Conservation (phyloP, 2,888 invertebrate species). For the Mechanitis mazaeus region DNA sequence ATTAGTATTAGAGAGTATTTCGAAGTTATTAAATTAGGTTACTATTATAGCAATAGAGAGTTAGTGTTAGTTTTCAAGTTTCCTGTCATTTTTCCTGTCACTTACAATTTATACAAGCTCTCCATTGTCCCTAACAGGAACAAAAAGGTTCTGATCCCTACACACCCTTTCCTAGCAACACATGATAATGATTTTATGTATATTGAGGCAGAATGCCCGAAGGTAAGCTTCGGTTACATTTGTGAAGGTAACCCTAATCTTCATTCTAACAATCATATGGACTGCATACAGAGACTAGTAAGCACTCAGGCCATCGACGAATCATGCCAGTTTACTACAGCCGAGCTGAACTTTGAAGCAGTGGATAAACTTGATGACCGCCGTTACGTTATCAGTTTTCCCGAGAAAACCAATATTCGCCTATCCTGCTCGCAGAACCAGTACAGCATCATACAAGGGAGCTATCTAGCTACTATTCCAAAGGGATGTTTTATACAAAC, state of each 20-base stretch:
- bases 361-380: too few species aligned
- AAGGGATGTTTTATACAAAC: too few species aligned
- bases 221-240: conserved; percentile 25
- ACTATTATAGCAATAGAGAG: background rate
- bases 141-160: conserved; percentile 24
- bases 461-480: too few species aligned
- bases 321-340: too few species aligned
- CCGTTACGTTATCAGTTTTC: too few species aligned
- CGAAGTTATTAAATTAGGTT: background rate
- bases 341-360: too few species aligned
- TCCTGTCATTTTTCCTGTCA: background rate
- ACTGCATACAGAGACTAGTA: too few species aligned
- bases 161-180: conserved; percentile 30
- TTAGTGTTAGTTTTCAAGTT: background rate
- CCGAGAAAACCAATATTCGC: too few species aligned
- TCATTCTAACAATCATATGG: too few species aligned
- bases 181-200: conserved; percentile 25
- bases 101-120: background rate
- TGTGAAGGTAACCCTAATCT: conserved; percentile 12
- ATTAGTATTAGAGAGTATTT: conserved; percentile 4
- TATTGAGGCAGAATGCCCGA: conserved; percentile 34
- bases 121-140: conserved; percentile 20
- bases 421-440: too few species aligned
- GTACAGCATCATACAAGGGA: too few species aligned
- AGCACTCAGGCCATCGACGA: too few species aligned